Base-by-base conservation (phyloP, 1,140 invertebrate species). In the Drosophila funebris region DNA sequence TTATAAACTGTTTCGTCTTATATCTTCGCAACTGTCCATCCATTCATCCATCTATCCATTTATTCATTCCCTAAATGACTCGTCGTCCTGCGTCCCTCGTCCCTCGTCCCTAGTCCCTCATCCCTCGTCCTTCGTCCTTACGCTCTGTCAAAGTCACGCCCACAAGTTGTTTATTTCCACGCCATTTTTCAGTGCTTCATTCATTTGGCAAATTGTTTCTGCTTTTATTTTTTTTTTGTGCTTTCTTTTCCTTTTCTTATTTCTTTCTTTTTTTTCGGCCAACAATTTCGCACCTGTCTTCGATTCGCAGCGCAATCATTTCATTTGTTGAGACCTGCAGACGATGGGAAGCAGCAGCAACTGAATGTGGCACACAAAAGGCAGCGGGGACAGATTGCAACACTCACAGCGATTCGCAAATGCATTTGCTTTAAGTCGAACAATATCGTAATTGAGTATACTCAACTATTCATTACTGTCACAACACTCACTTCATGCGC, bases 201-300 rank as follows among this genome's bases (percentile, higher is more conserved):
- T 71, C 52, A 66, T 57, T 72, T 72, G 60, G 31, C 68, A 66
- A 70, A 63, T 70, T 46, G 67, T 70, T 64, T 70, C 50, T 37
- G n/a, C n/a, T 33, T 36, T 57, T 37, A 39, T 56, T 61, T 2
- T 20, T 36, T 33, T 36, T 37, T 36, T n/a, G n/a, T n/a, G n/a
- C n/a, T n/a, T n/a, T 22, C 22, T 60, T 13, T 18, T 22, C 8
- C 53, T 44, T 61, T 18, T 44, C 16, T 60, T 31, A 36, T 53
- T 53, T 53, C 31, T 44, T 31, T 13, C 33, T 44, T 31, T 29
- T 50, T 58, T 53, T 50, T 13, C 7, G 22, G 33, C 31, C 52
- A 61, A 77, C 67, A 37, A 63, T 37, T 56, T 71, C 52, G 68
- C 68, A 71, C 61, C 68, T 71, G 68, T 71, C 68, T 62, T 41